Conservation (phyloP, 2,888 invertebrate species). For the Microdon myrmicae region DNA sequence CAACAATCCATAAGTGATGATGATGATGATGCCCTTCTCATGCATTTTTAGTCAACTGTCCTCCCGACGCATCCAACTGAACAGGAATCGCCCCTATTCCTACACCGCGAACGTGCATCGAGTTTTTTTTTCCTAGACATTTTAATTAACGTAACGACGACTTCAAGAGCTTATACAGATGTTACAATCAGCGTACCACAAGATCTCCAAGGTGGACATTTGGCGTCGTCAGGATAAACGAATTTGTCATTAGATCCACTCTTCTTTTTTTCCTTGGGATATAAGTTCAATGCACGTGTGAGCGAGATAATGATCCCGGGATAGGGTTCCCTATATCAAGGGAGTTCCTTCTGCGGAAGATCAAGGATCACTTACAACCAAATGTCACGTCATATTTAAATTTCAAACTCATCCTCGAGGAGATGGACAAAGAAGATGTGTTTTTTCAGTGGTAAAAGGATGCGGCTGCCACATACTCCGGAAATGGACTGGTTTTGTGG, state of each 20-base stretch:
- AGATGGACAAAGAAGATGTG: too few relatives aligned
- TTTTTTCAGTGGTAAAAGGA: too few relatives aligned
- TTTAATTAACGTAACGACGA: conserved; percentile 6
- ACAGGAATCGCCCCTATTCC: conserved; percentile 28
- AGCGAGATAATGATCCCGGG: too few relatives aligned
- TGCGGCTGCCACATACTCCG: too few relatives aligned
- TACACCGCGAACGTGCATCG: neutral
- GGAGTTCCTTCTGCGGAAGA: too few relatives aligned
- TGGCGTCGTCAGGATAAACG: conserved; percentile 14
- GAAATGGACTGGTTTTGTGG: too few relatives aligned
- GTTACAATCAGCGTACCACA: conserved; percentile 20
- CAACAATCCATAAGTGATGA: conserved; percentile 45
- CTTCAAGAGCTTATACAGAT: conserved; percentile 34
- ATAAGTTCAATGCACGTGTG: too few relatives aligned
- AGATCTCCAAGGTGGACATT: conserved; percentile 15
- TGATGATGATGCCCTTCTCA: conserved; percentile 42
- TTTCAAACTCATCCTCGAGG: too few relatives aligned
- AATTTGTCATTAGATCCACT: conserved; percentile 18
- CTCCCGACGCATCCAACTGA: conserved; percentile 40
- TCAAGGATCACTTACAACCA: too few relatives aligned
- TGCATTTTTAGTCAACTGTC: conserved; percentile 21
- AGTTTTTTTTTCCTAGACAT: neutral
- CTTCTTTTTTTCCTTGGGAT: conserved; percentile 7
- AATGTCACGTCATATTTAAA: too few relatives aligned
- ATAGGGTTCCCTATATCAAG: too few relatives aligned